These are phyloP conservation scores for Meteorus cinctellus DNA, from an alignment of 2,888 invertebrate genomes.

Conservation along the genomic window DNA sequence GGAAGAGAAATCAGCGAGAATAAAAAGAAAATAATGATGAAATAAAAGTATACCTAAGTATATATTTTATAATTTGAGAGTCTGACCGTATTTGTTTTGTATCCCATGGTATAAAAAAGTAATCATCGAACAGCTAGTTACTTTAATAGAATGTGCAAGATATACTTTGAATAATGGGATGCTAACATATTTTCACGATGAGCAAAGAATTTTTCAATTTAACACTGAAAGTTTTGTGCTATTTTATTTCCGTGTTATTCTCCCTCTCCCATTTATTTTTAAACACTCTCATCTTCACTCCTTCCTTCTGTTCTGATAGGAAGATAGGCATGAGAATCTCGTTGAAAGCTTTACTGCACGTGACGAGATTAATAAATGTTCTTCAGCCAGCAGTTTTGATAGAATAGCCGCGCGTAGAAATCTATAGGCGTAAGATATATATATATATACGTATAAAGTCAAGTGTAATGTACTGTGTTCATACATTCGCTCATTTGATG, in stretches of 20 bases:
- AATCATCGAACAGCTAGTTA: background rate
- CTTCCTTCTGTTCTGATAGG: background rate
- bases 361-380: slow-evolving; percentile 49
- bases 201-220: slow-evolving; percentile 1
- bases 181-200: background rate
- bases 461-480: background rate
- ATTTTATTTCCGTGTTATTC: too few relatives aligned
- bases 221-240: background rate
- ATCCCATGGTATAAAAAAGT: background rate
- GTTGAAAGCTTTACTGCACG: slow-evolving; percentile 49
- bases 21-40: background rate
- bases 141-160: background rate
- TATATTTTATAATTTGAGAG: background rate
- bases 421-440: background rate
- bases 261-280: background rate
- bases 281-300: background rate
- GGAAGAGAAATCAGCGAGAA: background rate
- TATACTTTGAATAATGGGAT: too few relatives aligned
- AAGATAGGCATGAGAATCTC: slow-evolving; percentile 46
- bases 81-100: background rate
- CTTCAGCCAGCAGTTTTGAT: background rate
- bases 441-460: background rate
- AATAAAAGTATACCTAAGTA: background rate
- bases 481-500: background rate
- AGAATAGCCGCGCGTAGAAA: slow-evolving; percentile 8